Conservation (phyloP, 2,113 vertebrate genomes). For the Sporophila hypoxantha region DNA sequence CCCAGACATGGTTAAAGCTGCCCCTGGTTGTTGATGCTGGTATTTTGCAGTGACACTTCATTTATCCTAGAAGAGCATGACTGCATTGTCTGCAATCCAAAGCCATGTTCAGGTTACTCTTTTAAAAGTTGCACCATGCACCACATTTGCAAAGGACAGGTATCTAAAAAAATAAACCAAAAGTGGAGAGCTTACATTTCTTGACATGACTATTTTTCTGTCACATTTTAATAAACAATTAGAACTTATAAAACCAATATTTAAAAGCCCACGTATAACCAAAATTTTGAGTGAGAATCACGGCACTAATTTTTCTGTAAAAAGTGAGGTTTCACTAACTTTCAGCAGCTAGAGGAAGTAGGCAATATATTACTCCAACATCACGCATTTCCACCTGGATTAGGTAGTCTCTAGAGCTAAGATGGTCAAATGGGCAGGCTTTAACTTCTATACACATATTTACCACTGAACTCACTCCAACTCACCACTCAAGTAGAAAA, state of each 20-base stretch:
- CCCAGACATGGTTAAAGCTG: neutral
- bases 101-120: neutral
- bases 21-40: neutral
- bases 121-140: neutral
- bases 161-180: neutral
- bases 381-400: neutral
- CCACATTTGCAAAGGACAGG: neutral
- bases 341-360: neutral
- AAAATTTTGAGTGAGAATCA: neutral
- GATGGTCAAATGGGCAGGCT: neutral
- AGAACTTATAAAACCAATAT: neutral
- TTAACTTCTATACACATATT: neutral
- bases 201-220: neutral
- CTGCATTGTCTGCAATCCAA: neutral
- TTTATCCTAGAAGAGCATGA: neutral
- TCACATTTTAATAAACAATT: neutral
- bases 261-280: neutral
- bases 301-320: neutral
- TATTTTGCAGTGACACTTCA: slow-evolving; percentile 33
- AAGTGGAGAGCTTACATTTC: neutral
- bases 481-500: neutral
- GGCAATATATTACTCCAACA: neutral
- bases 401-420: neutral
- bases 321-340: neutral
- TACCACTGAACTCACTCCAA: neutral